Base-by-base conservation (phyloP, 2,888 invertebrate species). In the Adineta ricciae region DNA sequence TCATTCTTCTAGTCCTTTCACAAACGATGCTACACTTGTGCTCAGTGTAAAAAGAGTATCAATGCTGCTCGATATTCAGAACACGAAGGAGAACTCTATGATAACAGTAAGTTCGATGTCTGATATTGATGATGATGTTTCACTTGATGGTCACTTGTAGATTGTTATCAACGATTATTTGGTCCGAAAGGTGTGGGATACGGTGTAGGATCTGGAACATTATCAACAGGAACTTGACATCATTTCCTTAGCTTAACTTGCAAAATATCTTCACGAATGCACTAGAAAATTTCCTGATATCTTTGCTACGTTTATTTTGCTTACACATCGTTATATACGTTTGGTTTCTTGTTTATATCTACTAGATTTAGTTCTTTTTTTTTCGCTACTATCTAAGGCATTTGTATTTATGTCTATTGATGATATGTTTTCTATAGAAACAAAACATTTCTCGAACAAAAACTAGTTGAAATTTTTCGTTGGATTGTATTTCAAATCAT, bases 101-200 rank as follows among this genome's bases (percentile, higher is more conserved):
- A 64, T 64, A 64, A 64, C 46, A 46, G 46, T 46, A 46, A 8
- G 46, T 46, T 46, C 11, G 5, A 8, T 46, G 11, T 46, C 11
- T 8, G 11, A 46, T 46, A 46, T 11, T 46, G n/a, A n/a, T n/a
- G n/a, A 46, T 46, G 46, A 46, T 8, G 11, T 46, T 46, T 5
- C 11, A 46, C 11, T 46, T 46, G 46, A 46, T 46, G 50, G 3
- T 50, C 21, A 21, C 14, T 50, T 50, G 9, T 38, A 56, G 83
- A 85, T 78, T 85, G 85, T 56, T 85, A 85, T 85, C 83, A 50
- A 41, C 83, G 83, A 82, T 50, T 64, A 16, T 85, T 72, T 49
- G 85, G 85, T n/a, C 85, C 85, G 5, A 83, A 83, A 50, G 85
- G 85, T 27, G 83, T 83, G 54, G 85, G 85, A n/a, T 85, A 49